A percentile compares a stretch with the other conserved stretches of the same genome.
phyloP scores from a whole-genome alignment of 2,888 invertebrate species.

The Pollenia angustigena region DNA sequence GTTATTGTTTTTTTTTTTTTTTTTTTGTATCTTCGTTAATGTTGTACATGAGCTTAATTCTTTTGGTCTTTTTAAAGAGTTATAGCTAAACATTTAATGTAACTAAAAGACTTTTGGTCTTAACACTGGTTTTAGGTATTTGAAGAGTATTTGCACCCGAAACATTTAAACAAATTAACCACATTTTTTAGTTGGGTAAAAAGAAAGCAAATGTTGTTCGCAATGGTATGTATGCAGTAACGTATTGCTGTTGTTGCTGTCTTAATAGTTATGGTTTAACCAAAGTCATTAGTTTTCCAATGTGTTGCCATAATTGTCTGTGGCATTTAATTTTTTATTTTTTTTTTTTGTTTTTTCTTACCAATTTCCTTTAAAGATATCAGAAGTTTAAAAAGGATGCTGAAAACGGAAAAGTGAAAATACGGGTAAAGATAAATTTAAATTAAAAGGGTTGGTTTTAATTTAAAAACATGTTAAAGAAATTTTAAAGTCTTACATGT shows the following conservation, averaged over 20 bases:
- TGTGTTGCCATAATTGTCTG: constrained; percentile 74
- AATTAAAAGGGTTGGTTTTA: not conserved
- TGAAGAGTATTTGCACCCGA: constrained; percentile 76
- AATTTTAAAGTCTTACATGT: not conserved
- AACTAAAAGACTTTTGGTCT: constrained; percentile 74
- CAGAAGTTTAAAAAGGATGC: constrained; percentile 6
- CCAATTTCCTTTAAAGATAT: constrained; percentile 19
- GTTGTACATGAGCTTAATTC: constrained; percentile 62
- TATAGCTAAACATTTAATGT: constrained; percentile 69
- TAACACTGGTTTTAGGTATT: constrained; percentile 66
- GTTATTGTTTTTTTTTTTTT: constrained; percentile 49
- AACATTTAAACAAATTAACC: constrained; percentile 83
- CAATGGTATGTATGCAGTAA: not conserved
- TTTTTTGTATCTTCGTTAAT: constrained; percentile 66
- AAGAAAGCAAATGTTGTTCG: constrained; percentile 28
- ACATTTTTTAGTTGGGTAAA: constrained; percentile 74
- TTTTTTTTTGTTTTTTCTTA: constrained; percentile 34
- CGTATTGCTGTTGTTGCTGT: constrained; percentile 42
- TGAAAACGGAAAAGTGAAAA: constrained; percentile 16
- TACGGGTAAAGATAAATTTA: not conserved
- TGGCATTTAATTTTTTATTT: constrained; percentile 61
- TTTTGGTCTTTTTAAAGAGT: constrained; percentile 70
- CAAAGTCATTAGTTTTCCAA: constrained; percentile 81
- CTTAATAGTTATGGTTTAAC: constrained; percentile 76
- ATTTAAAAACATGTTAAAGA: not conserved